phyloP scores from a whole-genome alignment of 2,888 invertebrate genomes.

The Sepiola atlantica region DNA sequence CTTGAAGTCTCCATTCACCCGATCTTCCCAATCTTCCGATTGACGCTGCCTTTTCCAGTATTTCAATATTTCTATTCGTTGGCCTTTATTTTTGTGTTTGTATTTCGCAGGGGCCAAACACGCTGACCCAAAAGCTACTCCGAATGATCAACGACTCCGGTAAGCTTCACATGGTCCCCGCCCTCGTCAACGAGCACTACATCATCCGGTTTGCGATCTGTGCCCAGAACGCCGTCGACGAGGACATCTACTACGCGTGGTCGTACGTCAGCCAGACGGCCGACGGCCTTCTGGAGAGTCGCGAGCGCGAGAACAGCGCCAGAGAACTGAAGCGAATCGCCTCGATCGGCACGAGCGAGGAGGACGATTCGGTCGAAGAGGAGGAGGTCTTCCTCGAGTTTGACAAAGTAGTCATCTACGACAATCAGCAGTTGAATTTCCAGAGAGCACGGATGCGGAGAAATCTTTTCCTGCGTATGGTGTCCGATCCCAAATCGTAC shows the following conservation, averaged over 20 bases:
- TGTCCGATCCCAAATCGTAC: constrained; percentile 74
- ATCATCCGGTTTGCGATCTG: constrained; percentile 96
- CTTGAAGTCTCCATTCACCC: not conserved
- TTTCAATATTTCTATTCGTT: not conserved
- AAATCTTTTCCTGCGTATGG: constrained; percentile 73
- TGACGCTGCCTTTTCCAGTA: not conserved
- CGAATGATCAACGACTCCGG: constrained; percentile 95
- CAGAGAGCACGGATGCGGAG: constrained; percentile 64
- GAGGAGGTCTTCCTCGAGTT: constrained; percentile 65
- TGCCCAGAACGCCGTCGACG: constrained; percentile 89
- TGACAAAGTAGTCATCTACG: constrained; percentile 64
- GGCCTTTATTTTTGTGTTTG: constrained; percentile 66
- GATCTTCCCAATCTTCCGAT: too few relatives aligned
- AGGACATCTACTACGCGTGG: constrained; percentile 80
- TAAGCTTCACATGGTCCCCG: constrained; percentile 96
- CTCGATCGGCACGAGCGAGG: constrained; percentile 53
- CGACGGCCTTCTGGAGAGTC: constrained; percentile 53
- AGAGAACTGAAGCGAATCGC: constrained; percentile 47
- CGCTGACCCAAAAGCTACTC: constrained; percentile 90
- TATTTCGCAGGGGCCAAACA: constrained; percentile 79
- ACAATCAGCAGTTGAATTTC: constrained; percentile 63
- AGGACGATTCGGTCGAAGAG: constrained; percentile 58
- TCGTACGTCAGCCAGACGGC: constrained; percentile 66
- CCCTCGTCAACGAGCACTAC: constrained; percentile 89
- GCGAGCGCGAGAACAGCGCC: constrained; percentile 52